Evolutionary conservation across 37 sponge, comb jelly and placozoan genomes (phyloP).

Genomic region (Halichondria panicea): DNA sequence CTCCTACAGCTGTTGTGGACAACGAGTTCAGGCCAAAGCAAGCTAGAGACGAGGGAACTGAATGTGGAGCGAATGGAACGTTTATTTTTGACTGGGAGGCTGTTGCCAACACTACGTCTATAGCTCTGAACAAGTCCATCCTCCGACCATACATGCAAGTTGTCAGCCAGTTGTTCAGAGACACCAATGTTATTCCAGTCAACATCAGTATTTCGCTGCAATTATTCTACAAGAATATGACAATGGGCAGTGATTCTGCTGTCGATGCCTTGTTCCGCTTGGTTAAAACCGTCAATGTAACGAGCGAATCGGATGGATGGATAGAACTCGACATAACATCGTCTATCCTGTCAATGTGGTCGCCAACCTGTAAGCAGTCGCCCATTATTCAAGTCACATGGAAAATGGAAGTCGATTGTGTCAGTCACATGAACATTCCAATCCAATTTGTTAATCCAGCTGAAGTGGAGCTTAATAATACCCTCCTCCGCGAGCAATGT

Average conservation of each 20-base stretch:
- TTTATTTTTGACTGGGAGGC: constrained; percentile 1
- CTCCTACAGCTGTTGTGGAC: background rate
- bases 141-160: constrained; percentile 12
- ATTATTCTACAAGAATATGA: background rate
- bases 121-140: background rate
- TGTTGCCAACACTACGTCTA: background rate
- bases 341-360: constrained; percentile 16
- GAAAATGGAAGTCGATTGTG: constrained; percentile 2
- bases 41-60: background rate
- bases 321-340: constrained; percentile 42
- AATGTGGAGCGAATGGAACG: background rate
- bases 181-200: background rate
- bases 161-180: background rate
- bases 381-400: constrained; percentile 18
- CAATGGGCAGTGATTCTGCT: no score
- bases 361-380: background rate
- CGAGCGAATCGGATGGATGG: constrained; percentile 5
- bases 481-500: background rate
- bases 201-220: background rate
- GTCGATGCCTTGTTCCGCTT: no score
- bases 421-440: constrained; percentile 24
- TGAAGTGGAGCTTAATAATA: background rate
- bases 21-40: background rate
- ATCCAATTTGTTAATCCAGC: constrained; percentile 21
- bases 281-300: background rate